A percentile compares a stretch with the other conserved stretches of the same genome.
These are phyloP conservation scores for Hydraecia micacea DNA, from an alignment of 2,888 invertebrate genomes.

Conservation along the genomic window DNA sequence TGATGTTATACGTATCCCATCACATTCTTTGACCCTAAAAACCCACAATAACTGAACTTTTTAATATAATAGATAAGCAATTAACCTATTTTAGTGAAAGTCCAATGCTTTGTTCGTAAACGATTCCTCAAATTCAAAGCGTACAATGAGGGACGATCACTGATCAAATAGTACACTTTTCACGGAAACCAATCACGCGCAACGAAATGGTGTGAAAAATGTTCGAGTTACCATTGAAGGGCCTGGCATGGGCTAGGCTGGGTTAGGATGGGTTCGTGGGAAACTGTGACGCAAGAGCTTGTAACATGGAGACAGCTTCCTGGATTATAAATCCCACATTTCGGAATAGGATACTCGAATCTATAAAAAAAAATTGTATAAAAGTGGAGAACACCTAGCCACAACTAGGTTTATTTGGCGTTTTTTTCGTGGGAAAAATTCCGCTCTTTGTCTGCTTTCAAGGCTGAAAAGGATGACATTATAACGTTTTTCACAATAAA, in stretches of 20 bases:
- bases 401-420: background rate
- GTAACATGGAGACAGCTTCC: conserved; percentile 37
- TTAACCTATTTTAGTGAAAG: conserved; percentile 77
- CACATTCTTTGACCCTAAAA: conserved; percentile 6
- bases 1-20: background rate
- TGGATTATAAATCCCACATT: conserved; percentile 31
- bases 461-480: conserved; percentile 53
- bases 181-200: conserved; percentile 78
- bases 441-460: conserved; percentile 41
- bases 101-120: conserved; percentile 70
- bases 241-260: conserved; percentile 81
- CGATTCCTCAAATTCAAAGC: conserved; percentile 74
- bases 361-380: background rate
- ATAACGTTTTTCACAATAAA: conserved; percentile 37
- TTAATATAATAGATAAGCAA: conserved; percentile 45
- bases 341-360: conserved; percentile 22
- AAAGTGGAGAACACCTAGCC: background rate
- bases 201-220: conserved; percentile 86
- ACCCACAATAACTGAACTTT: background rate
- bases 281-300: conserved; percentile 70
- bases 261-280: conserved; percentile 85
- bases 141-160: conserved; percentile 75
- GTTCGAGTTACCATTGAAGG: conserved; percentile 71
- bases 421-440: conserved; percentile 58
- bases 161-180: conserved; percentile 78